These are phyloP conservation scores for Himalopsyche japonica DNA, from an alignment of 2,888 invertebrate genomes.

Conservation along the genomic window DNA sequence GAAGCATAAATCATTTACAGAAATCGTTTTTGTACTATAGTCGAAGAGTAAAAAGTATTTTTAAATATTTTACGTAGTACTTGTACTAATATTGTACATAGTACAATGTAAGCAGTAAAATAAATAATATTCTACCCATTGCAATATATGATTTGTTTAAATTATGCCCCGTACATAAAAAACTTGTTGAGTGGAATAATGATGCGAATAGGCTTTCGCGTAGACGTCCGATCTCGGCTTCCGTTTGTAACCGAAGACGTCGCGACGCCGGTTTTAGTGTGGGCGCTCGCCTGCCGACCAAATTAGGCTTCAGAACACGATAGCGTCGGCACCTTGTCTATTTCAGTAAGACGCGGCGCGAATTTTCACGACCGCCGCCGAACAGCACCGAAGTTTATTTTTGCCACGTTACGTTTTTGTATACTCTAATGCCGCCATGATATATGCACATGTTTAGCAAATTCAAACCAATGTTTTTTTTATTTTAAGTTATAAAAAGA, in stretches of 20 bases:
- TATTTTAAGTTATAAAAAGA: neutral
- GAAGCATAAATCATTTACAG: too few relatives aligned
- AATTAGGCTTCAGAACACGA: conserved; percentile 58
- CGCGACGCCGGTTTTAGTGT: conserved; percentile 46
- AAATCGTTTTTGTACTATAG: too few relatives aligned
- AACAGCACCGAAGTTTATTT: conserved; percentile 7
- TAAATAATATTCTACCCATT: too few relatives aligned
- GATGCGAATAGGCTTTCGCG: neutral
- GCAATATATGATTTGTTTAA: too few relatives aligned
- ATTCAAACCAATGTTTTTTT: neutral
- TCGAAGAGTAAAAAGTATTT: too few relatives aligned
- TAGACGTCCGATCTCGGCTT: neutral
- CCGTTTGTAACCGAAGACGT: conserved; percentile 33
- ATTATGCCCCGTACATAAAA: too few relatives aligned
- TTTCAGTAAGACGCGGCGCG: conserved; percentile 49
- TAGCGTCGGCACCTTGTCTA: conserved; percentile 52
- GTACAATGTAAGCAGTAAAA: too few relatives aligned
- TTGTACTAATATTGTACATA: too few relatives aligned
- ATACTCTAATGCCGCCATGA: neutral
- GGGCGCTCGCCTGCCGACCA: conserved; percentile 54
- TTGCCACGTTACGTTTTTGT: neutral
- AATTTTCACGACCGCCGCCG: conserved; percentile 43
- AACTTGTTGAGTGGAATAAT: too few relatives aligned
- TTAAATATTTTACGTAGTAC: too few relatives aligned
- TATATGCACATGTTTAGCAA: neutral